Evolutionary conservation across 2,113 vertebrate genomes (phyloP), one percentile per base, ranked within the genome.

Genomic region (Ptilorrhoa leucosticta): DNA sequence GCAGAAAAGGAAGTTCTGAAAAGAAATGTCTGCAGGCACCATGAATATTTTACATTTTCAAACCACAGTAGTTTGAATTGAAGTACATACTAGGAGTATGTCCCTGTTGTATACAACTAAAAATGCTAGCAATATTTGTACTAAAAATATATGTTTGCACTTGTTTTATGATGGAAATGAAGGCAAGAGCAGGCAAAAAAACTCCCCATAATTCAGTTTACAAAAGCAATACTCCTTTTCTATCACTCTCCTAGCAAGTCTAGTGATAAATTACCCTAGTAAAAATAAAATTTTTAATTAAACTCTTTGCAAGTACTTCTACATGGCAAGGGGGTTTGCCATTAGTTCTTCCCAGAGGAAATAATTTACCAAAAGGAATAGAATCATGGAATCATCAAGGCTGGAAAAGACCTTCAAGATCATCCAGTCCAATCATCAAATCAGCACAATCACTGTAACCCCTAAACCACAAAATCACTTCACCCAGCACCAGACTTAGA

Each of bases 201-300:
- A 0, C 5, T 31, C 37, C 10, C 15, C 2, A 6, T 40, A 63
- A 63, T 42, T 78, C 23, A 35, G 11, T 90, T 53, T 37, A 69
- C 7, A 63, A 54, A 91, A 87, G 4, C 18, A 61, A 11, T 35
- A 15, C 7, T 44, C 19, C 4, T 51, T 91, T 78, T 73, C 33
- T 21, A 9, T 54, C 39, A 58, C 6, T 27, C 2, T 61, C 7
- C 33, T 37, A 35, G 33, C 0, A 1, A n/a, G 45, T 4, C 22
- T 53, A 63, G 48, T 16, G 6, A 85, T 56, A 9, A 61, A 33
- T 58, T 70, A 23, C 12, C 22, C 22, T 4, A 57, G 11, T 16
- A 61, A 77, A 85, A 88, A 24, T 8, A 64, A 44, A 53, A 30
- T 8, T 40, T 23, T 37, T 27, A 20, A 65, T 56, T 53, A 39